Evolutionary conservation across 2,113 vertebrate genomes (phyloP).

Genomic region (Aegithalos caudatus): DNA sequence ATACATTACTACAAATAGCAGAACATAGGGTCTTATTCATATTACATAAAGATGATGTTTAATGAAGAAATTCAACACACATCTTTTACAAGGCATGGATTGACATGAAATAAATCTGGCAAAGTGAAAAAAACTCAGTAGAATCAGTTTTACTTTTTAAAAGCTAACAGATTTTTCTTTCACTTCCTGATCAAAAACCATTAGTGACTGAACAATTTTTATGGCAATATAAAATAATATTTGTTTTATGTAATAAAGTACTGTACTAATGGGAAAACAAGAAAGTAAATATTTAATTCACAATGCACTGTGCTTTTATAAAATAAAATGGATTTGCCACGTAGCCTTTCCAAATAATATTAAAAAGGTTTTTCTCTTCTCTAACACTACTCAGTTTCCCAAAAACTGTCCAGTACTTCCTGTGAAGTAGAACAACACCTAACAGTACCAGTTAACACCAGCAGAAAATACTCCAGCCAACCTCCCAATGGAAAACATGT

Average conservation of each 20-base stretch:
- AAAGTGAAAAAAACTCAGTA: not conserved
- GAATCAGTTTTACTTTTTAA: not conserved
- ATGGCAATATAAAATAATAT: not conserved
- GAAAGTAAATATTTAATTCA: not conserved
- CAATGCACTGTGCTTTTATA: not conserved
- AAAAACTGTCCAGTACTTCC: not conserved
- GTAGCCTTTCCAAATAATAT: not conserved
- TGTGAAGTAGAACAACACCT: slow-evolving; percentile 1
- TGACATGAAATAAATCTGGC: not conserved
- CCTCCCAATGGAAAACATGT: not conserved
- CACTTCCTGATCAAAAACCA: not conserved
- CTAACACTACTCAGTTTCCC: not conserved
- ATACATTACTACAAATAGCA: not conserved
- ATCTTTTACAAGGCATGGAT: not conserved
- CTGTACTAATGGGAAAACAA: not conserved
- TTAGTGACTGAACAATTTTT: not conserved
- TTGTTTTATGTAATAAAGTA: not conserved
- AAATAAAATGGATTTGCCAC: not conserved
- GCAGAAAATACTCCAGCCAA: not conserved
- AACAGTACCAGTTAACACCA: not conserved
- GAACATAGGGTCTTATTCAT: not conserved
- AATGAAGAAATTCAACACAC: not conserved
- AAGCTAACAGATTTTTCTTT: not conserved
- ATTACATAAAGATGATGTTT: not conserved
- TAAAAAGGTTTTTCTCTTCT: not conserved